Percentiles rank a stretch among this genome's conserved stretches.
Conservation (phyloP, 2,113 vertebrate genomes). For the Sorex fumeus region DNA sequence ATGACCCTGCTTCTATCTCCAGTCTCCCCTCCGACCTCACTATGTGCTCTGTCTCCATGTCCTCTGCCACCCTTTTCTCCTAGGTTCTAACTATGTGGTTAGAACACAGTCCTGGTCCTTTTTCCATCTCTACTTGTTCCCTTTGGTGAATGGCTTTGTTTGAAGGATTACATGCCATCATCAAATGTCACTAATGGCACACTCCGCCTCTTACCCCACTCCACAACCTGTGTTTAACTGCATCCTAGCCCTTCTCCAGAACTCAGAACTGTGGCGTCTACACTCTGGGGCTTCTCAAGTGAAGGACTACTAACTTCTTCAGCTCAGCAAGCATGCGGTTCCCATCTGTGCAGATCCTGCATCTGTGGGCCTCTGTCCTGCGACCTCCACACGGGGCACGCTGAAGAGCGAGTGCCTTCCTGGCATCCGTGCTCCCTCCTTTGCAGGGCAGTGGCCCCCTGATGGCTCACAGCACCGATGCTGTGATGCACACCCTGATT, state of each 20-base stretch:
- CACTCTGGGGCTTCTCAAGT: background rate
- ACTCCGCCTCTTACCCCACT: background rate
- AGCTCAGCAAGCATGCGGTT: background rate
- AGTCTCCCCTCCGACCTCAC: background rate
- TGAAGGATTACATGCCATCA: background rate
- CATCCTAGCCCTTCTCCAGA: background rate
- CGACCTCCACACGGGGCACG: background rate
- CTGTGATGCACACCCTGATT: rapidly evolving
- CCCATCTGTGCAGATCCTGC: background rate
- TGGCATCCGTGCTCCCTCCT: too few species aligned
- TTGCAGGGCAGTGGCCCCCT: background rate
- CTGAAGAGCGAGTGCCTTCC: background rate
- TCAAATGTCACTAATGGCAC: background rate
- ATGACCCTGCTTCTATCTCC: background rate
- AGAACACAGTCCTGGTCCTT: background rate
- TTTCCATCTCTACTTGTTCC: background rate
- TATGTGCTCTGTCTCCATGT: background rate
- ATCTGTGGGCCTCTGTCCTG: background rate
- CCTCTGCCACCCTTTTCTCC: background rate
- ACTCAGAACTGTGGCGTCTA: background rate
- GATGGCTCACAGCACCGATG: rapidly evolving
- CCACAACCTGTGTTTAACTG: background rate
- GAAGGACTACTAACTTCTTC: background rate
- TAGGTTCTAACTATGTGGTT: background rate
- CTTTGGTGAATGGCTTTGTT: background rate